Conservation (phyloP, 2,113 vertebrate genomes). For the Polypterus bichir region DNA sequence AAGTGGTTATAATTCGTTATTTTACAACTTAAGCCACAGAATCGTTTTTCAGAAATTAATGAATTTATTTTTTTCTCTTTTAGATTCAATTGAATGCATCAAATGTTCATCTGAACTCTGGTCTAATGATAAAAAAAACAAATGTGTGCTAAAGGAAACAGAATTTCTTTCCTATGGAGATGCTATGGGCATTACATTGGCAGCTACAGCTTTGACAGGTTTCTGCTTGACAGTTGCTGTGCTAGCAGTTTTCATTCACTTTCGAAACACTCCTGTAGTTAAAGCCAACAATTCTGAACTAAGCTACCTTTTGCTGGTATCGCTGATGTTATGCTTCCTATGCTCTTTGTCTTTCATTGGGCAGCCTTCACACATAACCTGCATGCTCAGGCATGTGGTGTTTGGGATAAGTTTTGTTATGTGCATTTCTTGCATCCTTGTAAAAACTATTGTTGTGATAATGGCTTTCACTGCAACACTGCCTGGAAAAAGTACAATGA, state of each 20-base stretch:
- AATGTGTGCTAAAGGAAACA: constrained; percentile 1
- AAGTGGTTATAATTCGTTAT: too few relatives aligned
- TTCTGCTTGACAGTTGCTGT: constrained; percentile 2
- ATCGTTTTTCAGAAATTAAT: too few relatives aligned
- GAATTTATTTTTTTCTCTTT: background rate
- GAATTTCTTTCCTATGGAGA: constrained; percentile 12
- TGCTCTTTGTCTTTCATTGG: constrained; percentile 9
- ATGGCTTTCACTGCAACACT: too few relatives aligned
- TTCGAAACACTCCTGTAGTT: constrained; percentile 11
- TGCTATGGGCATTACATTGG: constrained; percentile 4
- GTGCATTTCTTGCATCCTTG: too few relatives aligned
- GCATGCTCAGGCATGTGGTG: too few relatives aligned
- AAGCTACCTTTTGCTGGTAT: constrained; percentile 10
- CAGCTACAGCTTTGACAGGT: constrained; percentile 2
- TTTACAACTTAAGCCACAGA: too few relatives aligned
- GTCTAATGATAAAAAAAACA: background rate
- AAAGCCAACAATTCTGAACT: constrained; percentile 11
- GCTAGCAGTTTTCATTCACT: constrained; percentile 7
- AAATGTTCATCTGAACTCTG: constrained; percentile 8
- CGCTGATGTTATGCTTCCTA: constrained; percentile 9
- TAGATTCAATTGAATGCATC: background rate
- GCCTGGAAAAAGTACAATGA: too few relatives aligned
- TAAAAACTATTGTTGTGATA: too few relatives aligned
- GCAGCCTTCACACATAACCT: too few relatives aligned
- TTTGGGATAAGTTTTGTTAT: too few relatives aligned